These are phyloP conservation scores for Trididemnum miniatum DNA, from an alignment of 23 tunicate genomes.

Conservation along the genomic window DNA sequence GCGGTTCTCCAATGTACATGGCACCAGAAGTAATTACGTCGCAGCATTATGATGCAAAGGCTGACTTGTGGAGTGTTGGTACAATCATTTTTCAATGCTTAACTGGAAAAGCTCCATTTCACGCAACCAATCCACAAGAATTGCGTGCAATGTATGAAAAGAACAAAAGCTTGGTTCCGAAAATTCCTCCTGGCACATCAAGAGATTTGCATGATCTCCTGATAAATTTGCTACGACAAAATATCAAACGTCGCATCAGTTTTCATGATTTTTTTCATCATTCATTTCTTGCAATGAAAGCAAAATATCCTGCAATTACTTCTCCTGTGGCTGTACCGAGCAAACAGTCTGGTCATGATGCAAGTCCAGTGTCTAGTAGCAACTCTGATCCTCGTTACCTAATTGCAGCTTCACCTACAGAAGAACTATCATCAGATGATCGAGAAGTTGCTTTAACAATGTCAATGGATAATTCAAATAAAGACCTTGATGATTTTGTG, in stretches of 20 bases:
- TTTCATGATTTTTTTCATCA: constrained; percentile 86
- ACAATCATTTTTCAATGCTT: constrained; percentile 92
- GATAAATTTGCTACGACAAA: constrained; percentile 51
- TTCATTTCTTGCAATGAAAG: constrained; percentile 45
- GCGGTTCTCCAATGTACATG: constrained; percentile 99
- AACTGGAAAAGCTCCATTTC: constrained; percentile 81
- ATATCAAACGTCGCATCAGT: constrained; percentile 52
- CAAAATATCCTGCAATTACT: constrained; percentile 20
- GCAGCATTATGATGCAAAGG: constrained; percentile 90
- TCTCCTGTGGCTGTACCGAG: constrained; percentile 81
- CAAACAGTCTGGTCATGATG: not conserved
- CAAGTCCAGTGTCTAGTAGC: constrained; percentile 70
- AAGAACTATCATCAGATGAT: constrained; percentile 3
- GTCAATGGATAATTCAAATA: constrained; percentile 46
- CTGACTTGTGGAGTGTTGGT: constrained; percentile 98
- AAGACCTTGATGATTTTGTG: constrained; percentile 84
- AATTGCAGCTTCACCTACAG: constrained; percentile 39
- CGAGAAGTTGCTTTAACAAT: constrained; percentile 27
- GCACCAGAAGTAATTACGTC: constrained; percentile 97
- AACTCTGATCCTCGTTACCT: constrained; percentile 75
- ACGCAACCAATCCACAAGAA: constrained; percentile 85
- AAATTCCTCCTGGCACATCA: constrained; percentile 83
- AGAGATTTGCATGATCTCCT: constrained; percentile 59
- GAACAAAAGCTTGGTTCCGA: constrained; percentile 49
- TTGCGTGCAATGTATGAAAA: constrained; percentile 62